Base-by-base conservation (phyloP, 2,888 invertebrate species). In the Homarus gammarus region DNA sequence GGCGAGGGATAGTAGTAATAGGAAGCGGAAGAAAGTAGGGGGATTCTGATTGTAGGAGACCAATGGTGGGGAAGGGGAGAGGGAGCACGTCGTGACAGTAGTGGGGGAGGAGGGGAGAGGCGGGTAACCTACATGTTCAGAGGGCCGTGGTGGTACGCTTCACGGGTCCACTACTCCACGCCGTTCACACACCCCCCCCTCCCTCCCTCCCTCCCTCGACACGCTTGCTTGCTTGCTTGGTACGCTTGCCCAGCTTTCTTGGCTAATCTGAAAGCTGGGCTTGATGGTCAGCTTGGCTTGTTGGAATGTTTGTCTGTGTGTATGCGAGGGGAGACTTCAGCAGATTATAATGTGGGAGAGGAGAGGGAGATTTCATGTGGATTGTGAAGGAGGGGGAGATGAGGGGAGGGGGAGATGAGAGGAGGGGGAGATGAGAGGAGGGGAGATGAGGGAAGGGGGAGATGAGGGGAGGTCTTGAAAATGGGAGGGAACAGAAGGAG, bases 61-160 rank as follows among this genome's bases (percentile, higher is more conserved):
- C n/a, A n/a, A n/a, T n/a, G n/a, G 44, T 44, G 44, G 44, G 64
- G 64, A 22, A 0, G 22, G 22, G 22, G 56, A 22, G 5, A 6
- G 8, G 64, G 22, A n/a, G 22, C 64, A 27, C 10, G 64, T 64
- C 64, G 64, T 64, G 64, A 64, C 27, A 64, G 64, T 31, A 5
- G 64, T 15, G 78, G 56, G 22, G 51, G 51, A 73, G 44, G 44
- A 40, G 56, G 78, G 56, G 51, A 31, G 56, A n/a, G 78, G 79
- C n/a, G 40, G 79, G 79, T 78, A 78, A 78, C 78, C 78, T 78
- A 78, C 78, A 38, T 78, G 78, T 56, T 78, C 78, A 78, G 38
- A 10, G 51, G 33, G 33, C 78, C 78, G 56, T 78, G 78, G 56
- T 78, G 78, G 56, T 56, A 78, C 78, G 56, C 78, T 31, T 78